Evolutionary conservation across 2,113 vertebrate species (phyloP).

Genomic region (Ceyx melanurus): DNA sequence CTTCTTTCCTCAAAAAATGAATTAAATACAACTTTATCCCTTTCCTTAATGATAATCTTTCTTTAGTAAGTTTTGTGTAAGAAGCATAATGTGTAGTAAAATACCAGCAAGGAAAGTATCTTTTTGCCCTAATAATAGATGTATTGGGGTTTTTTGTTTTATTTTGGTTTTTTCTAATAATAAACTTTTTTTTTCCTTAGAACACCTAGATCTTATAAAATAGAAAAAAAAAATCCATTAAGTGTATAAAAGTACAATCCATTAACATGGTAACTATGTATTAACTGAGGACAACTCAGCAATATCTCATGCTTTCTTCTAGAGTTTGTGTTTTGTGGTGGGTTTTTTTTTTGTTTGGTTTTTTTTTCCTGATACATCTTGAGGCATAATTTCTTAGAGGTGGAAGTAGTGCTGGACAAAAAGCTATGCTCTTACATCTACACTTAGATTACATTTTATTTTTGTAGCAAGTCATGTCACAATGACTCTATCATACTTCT

Average conservation of each 20-base stretch:
- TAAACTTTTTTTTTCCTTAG: not conserved
- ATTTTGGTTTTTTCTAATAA: not conserved
- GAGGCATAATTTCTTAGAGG: not conserved
- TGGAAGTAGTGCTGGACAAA: not conserved
- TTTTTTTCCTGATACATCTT: not conserved
- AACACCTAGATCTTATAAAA: not conserved
- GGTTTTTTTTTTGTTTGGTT: not conserved
- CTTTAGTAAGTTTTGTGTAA: not conserved
- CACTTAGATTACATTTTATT: not conserved
- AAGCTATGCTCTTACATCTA: not conserved
- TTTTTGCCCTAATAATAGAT: not conserved
- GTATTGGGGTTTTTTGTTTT: not conserved
- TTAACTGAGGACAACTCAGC: not conserved
- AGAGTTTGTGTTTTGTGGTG: not conserved
- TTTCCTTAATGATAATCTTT: not conserved
- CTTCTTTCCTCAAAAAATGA: not conserved
- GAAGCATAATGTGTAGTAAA: not conserved
- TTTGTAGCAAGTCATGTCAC: not conserved
- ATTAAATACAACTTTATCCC: not conserved
- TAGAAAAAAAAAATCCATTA: not conserved
- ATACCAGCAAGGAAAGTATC: too few species aligned
- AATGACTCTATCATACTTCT: not conserved
- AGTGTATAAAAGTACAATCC: not conserved
- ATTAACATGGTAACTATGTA: not conserved
- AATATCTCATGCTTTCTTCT: not conserved